Evolutionary conservation across 2,797 vertebrate species (phyloP).

Genomic region (Paguma larvata): DNA sequence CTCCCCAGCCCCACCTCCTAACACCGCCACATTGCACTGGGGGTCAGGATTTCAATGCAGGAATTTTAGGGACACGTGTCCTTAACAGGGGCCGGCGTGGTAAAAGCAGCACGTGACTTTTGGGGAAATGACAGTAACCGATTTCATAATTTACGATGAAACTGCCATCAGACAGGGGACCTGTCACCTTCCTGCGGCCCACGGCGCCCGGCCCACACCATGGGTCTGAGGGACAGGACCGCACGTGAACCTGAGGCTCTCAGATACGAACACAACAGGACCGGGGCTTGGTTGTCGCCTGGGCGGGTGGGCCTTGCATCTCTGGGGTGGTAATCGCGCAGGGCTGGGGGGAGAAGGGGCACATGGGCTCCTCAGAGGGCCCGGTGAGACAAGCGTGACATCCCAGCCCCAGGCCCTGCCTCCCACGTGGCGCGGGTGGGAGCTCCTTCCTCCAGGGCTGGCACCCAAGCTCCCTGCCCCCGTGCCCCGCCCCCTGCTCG

Average conservation of each 20-base stretch:
- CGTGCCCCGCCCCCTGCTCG: neutral
- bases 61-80: no score
- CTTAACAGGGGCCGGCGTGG: no score
- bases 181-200: neutral
- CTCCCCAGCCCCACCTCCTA: neutral
- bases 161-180: no score
- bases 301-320: no score
- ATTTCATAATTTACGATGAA: neutral
- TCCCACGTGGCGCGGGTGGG: neutral
- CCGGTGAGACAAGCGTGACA: rapidly evolving
- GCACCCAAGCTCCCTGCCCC: neutral
- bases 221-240: rapidly evolving
- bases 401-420: neutral
- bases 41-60: neutral
- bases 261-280: rapidly evolving
- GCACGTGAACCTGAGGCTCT: neutral
- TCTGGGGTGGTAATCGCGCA: neutral
- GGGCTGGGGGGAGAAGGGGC: no score
- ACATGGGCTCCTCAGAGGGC: no score
- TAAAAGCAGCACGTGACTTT: neutral
- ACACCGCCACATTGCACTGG: rapidly evolving
- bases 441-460: rapidly evolving
- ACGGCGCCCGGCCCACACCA: neutral
- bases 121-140: neutral
- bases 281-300: neutral